Conservation (phyloP, 2,888 invertebrate genomes). For the Orchesellides sinensis region DNA sequence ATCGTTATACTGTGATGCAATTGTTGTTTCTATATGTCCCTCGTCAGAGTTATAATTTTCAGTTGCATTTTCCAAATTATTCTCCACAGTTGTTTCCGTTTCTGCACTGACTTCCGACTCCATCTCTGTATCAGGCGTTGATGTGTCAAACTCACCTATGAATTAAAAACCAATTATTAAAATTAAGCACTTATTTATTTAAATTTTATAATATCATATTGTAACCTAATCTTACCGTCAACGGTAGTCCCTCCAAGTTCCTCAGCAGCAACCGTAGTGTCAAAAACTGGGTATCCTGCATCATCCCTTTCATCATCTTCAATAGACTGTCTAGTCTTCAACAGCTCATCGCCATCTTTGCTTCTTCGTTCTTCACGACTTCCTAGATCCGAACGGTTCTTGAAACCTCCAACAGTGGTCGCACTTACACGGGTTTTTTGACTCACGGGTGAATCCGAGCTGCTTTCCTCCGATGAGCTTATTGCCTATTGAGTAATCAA, state of each 20-base stretch:
- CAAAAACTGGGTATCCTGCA: slow-evolving; percentile 63
- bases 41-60: slow-evolving; percentile 36
- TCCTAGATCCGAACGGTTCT: slow-evolving; percentile 67
- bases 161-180: background rate
- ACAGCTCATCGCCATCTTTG: slow-evolving; percentile 64
- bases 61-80: slow-evolving; percentile 23
- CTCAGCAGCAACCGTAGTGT: slow-evolving; percentile 68
- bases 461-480: slow-evolving; percentile 39
- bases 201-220: background rate
- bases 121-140: slow-evolving; percentile 1
- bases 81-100: slow-evolving; percentile 60
- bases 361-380: slow-evolving; percentile 72
- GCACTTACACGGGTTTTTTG: slow-evolving; percentile 12
- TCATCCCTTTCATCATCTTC: slow-evolving; percentile 72
- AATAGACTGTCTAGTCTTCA: slow-evolving; percentile 19
- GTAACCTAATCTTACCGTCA: slow-evolving; percentile 18
- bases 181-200: background rate
- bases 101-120: slow-evolving; percentile 49
- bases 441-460: background rate
- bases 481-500: no score
- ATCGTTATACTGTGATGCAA: slow-evolving; percentile 3
- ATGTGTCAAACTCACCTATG: background rate
- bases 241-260: slow-evolving; percentile 58
- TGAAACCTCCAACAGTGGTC: slow-evolving; percentile 55
- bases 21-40: slow-evolving; percentile 23